These are phyloP conservation scores for Drosophila auraria DNA, from an alignment of 1,140 invertebrate genomes.

Conservation along the genomic window DNA sequence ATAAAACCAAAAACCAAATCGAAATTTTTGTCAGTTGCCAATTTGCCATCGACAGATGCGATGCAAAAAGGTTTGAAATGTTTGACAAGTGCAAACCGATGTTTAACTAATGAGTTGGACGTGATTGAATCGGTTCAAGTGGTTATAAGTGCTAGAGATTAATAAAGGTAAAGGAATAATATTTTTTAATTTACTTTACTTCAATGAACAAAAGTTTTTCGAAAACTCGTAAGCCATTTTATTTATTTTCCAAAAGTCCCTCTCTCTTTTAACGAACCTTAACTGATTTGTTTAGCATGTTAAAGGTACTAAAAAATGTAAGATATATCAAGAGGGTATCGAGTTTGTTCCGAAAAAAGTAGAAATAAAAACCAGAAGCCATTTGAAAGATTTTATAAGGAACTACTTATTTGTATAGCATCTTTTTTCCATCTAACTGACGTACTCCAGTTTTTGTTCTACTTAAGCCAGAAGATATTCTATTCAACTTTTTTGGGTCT, in stretches of 20 bases:
- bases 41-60: slow-evolving; percentile 22
- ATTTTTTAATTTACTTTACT: too few relatives aligned
- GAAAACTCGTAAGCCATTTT: too few relatives aligned
- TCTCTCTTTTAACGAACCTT: neutral
- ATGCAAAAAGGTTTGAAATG: slow-evolving; percentile 19
- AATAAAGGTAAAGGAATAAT: neutral
- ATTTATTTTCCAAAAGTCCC: neutral
- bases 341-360: neutral
- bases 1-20: slow-evolving; percentile 45
- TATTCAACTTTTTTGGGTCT: slow-evolving; percentile 45
- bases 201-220: too few relatives aligned
- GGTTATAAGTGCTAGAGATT: neutral
- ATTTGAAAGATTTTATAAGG: slow-evolving; percentile 12
- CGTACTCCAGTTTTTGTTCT: slow-evolving; percentile 30
- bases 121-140: slow-evolving; percentile 28
- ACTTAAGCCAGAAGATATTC: slow-evolving; percentile 30
- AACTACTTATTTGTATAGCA: slow-evolving; percentile 39
- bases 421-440: slow-evolving; percentile 32
- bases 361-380: slow-evolving; percentile 37
- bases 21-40: slow-evolving; percentile 33
- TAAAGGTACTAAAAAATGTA: neutral
- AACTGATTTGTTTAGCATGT: neutral
- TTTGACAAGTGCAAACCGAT: slow-evolving; percentile 50
- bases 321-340: slow-evolving; percentile 7
- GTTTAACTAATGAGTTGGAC: slow-evolving; percentile 44